Percentiles rank a stretch among this genome's conserved stretches.
Evolutionary conservation across 2,797 vertebrate species (phyloP).

Genomic region (Huso huso): DNA sequence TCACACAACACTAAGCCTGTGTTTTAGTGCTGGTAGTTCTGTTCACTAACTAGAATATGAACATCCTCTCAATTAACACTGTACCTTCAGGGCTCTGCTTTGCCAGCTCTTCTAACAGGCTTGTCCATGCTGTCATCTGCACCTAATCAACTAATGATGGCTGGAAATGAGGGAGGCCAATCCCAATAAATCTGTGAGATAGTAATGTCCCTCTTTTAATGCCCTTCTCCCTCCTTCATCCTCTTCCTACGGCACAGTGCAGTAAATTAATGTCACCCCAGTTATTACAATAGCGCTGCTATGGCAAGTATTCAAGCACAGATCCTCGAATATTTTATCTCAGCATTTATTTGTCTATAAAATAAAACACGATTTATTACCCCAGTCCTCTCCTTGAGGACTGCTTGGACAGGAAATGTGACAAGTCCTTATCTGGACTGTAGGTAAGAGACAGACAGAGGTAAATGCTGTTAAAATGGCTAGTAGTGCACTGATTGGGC

Average conservation of each 20-base stretch:
- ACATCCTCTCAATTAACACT: constrained; percentile 61
- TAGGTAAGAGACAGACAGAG: constrained; percentile 41
- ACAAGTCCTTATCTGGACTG: constrained; percentile 43
- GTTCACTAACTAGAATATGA: constrained; percentile 49
- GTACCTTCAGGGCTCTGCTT: constrained; percentile 56
- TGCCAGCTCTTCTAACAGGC: constrained; percentile 46
- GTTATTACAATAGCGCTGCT: constrained; percentile 61
- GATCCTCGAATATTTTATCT: constrained; percentile 71
- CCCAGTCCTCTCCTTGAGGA: constrained; percentile 61
- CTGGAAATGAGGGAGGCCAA: constrained; percentile 71
- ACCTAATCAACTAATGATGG: constrained; percentile 80
- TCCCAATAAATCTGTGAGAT: constrained; percentile 68
- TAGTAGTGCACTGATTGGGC: constrained; percentile 1
- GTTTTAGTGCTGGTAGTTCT: constrained; percentile 43
- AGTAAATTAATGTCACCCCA: constrained; percentile 68
- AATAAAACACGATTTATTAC: constrained; percentile 70
- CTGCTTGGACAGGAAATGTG: constrained; percentile 55
- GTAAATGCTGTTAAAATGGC: constrained; percentile 9
- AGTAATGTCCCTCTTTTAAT: constrained; percentile 74
- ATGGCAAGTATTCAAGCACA: constrained; percentile 60
- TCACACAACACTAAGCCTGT: constrained; percentile 32
- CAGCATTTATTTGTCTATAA: constrained; percentile 82
- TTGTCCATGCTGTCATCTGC: constrained; percentile 62
- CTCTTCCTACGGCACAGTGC: constrained; percentile 59
- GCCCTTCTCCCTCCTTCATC: constrained; percentile 58